Base-by-base conservation (phyloP, 2,113 vertebrate genomes). In the Oryzias curvinotus region DNA sequence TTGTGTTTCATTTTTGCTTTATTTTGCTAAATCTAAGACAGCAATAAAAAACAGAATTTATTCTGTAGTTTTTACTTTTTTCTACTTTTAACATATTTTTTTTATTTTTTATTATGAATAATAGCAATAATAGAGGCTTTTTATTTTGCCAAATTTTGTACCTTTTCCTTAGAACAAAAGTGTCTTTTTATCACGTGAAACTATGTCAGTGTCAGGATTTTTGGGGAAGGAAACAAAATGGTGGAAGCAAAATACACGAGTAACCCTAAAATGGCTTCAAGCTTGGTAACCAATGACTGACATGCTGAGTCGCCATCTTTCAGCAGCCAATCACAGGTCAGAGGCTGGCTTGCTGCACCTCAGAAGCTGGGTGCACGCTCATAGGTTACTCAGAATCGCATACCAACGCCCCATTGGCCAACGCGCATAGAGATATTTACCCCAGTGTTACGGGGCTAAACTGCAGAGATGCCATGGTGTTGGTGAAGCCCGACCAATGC, bases 181-280 rank as follows among this genome's bases (percentile, higher is more conserved):
- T 23, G 21, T 23, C 21, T 23, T 23, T 23, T 23, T 23, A 23
- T 23, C 21, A 2, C 2, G 2, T 23, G 21, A 23, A 23, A 3
- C 21, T 23, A 1, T 23, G 21, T 28, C 5, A 28, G 6, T 28
- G 5, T 6, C 5, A 5, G 26, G 26, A 5, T 28, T 7, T 5
- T 4, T 28, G 5, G 26, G 26, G 26, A 23, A 23, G 26, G 26
- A 28, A 28, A 28, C 81, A 89, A 90, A 88, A 90, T 90, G 89
- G 87, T 45, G 77, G 75, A 1, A 52, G 53, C n/a, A 14, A 57
- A 77, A 63, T 4, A 4, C 59, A 65, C 7, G 43, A 19, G 19
- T 49, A 69, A 65, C 68, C 77, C 55, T 71, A 87, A 90, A 84
- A 90, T 90, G 89, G 85, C 87, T 79, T 49, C 84, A 43, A 58